These are phyloP conservation scores for Torymus tubicola DNA, from an alignment of 2,888 invertebrate genomes.

Conservation along the genomic window DNA sequence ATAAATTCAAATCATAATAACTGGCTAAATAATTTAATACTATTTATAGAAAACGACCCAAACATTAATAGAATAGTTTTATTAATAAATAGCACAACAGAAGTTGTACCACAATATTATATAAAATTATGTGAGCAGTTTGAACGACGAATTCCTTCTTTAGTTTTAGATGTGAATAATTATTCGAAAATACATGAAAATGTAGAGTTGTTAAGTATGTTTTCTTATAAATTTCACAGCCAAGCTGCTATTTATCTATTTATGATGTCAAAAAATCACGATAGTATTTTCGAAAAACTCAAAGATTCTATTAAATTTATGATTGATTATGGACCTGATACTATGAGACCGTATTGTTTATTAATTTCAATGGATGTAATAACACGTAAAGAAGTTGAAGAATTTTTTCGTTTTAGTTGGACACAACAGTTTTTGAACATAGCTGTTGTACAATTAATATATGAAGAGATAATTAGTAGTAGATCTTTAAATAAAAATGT, in stretches of 20 bases:
- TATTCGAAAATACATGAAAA: not conserved
- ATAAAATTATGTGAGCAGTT: not conserved
- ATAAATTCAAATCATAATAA: too few relatives aligned
- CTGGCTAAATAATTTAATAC: not conserved
- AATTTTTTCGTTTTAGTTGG: slow-evolving; percentile 1
- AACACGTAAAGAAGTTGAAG: not conserved
- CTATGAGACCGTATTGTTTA: not conserved
- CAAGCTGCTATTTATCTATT: slow-evolving; percentile 3
- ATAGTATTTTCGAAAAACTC: not conserved
- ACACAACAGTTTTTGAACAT: not conserved
- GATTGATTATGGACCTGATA: not conserved
- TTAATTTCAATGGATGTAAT: not conserved
- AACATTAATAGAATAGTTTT: not conserved
- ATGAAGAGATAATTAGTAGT: not conserved
- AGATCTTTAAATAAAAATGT: not conserved
- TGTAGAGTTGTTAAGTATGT: not conserved
- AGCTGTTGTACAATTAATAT: not conserved
- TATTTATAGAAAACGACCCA: not conserved
- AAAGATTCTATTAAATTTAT: not conserved
- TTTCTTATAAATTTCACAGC: not conserved
- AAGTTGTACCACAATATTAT: not conserved
- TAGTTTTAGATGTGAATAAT: not conserved
- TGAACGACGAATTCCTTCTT: not conserved
- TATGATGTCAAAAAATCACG: not conserved
- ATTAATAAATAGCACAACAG: not conserved